Evolutionary conservation across 2,888 invertebrate genomes (phyloP).

Genomic region (Pheosia gnoma): DNA sequence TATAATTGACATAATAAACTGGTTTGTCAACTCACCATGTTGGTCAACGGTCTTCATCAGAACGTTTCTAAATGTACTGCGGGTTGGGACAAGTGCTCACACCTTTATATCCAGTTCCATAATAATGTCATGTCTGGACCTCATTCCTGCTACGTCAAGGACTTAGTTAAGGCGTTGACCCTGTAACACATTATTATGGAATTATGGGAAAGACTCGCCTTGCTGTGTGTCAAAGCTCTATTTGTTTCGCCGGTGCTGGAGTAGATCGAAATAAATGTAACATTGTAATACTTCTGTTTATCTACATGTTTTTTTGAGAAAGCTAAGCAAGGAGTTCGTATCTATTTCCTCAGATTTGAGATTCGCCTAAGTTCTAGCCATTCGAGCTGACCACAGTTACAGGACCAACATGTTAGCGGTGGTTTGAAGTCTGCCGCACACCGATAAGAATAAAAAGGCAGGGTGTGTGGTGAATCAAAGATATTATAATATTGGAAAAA

Average conservation of each 20-base stretch:
- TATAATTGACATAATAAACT: conserved; percentile 38
- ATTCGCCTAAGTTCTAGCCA: too few species aligned
- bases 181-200: conserved; percentile 48
- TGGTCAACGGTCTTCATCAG: conserved; percentile 62
- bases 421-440: too few species aligned
- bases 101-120: conserved; percentile 78
- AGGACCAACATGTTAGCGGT: too few species aligned
- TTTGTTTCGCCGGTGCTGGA: neutral
- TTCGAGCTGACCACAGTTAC: too few species aligned
- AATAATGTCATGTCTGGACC: conserved; percentile 77
- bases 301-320: too few species aligned
- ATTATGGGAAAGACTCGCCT: conserved; percentile 33
- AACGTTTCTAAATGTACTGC: conserved; percentile 64
- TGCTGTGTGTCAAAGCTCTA: conserved; percentile 19
- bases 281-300: too few species aligned
- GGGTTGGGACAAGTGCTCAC: conserved; percentile 62
- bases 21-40: conserved; percentile 67
- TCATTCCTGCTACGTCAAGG: conserved; percentile 74
- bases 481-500: too few species aligned
- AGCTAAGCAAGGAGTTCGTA: too few species aligned
- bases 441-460: too few species aligned
- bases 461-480: too few species aligned
- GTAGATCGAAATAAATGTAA: too few species aligned
- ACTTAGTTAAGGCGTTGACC: conserved; percentile 65
- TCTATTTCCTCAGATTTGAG: too few species aligned